Base-by-base conservation (phyloP, 1,140 invertebrate genomes). In the Caenorhabditis brenneri region DNA sequence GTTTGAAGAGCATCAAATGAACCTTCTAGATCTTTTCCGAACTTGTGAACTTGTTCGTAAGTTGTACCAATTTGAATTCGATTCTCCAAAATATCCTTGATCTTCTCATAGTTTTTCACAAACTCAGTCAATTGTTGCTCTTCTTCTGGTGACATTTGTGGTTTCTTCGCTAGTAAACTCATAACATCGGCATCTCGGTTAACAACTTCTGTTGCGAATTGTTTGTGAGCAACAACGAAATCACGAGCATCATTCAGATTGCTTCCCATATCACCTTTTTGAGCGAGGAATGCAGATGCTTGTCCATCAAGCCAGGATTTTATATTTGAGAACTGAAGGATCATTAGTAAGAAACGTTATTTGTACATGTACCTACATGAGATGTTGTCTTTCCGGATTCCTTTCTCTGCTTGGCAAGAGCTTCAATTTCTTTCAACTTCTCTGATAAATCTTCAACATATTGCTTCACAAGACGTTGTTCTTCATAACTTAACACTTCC, bases 1-100 rank as follows among this genome's bases (percentile, higher is more conserved):
- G 80, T 83, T 19, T 60, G 49, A 24, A 90, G 55, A 19, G 88
- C 84, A 81, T 90, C 81, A 24, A 90, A 85, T 1, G 87, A 88
- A 1, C 60, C 82, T 80, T 90, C 89, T 0, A 90, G 58, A 31
- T 90, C 90, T 19, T 84, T 51, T 24, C 65, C 83, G 51, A 91
- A 91, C 51, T 65, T 51, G 36, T 86, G 85, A 42, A 90, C 87
- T 49, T 88, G 85, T 65, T 89, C 84, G 78, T 87, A 89, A 36
- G 84, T 85, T n/a, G 74, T 79, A 31, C 85, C 88, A 10, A 89
- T 48, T 74, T 88, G 80, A 79, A 87, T 86, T 36, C 88, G 83
- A 49, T 81, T 81, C 53, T 88, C 88, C 12, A 89, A 39, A 29
- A 53, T 83, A 16, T 86, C 80, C 29, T 89, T 88, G 22, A 89